Evolutionary conservation across 2,797 vertebrate genomes (phyloP), one percentile per base, ranked within the genome.

Genomic region (Cossypha niveicapilla): DNA sequence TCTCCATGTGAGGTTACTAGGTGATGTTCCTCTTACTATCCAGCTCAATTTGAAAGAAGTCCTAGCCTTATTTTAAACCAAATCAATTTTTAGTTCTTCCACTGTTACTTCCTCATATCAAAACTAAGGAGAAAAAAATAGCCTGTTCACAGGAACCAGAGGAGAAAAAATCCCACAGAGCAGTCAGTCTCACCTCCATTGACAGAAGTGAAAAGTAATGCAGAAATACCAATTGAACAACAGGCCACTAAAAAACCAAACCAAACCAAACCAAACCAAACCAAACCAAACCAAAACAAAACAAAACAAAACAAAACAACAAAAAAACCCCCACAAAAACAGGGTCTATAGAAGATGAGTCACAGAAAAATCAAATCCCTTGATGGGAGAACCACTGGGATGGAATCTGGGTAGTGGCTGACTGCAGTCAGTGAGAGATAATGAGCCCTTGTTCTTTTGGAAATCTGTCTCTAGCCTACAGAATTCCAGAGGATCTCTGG

Each of bases 21-120:
- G 11, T 44, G 44, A 45, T 18, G 45, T 72, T 79, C 39, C 35
- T 65, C 24, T 22, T 24, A 51, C 28, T 77, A 16, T 62, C 39
- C 66, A 81, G 15, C 17, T 66, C 50, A 25, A 15, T 62, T 51
- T 74, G 71, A 92, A 85, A 87, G 57, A 75, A 94, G 86, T 54
- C 34, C 18, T 56, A 85, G 39, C 13, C 42, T 85, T 51, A 45
- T 35, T 93, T 83, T 24, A 45, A 71, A 54, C 10, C 41, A 91
- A 80, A 95, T 67, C 27, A 57, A 25, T 61, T 80, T 51, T 68
- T 65, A 44, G 7, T 41, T 80, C 37, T 58, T 68, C 47, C 42
- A 41, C 42, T 41, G 19, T 11, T 71, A 27, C 28, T 44, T 78
- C 23, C 23, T 54, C 54, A 30, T 48, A 58, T 28, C 54, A 80